These are phyloP conservation scores for Congeria kusceri DNA, from an alignment of 2,888 invertebrate species.

Conservation along the genomic window DNA sequence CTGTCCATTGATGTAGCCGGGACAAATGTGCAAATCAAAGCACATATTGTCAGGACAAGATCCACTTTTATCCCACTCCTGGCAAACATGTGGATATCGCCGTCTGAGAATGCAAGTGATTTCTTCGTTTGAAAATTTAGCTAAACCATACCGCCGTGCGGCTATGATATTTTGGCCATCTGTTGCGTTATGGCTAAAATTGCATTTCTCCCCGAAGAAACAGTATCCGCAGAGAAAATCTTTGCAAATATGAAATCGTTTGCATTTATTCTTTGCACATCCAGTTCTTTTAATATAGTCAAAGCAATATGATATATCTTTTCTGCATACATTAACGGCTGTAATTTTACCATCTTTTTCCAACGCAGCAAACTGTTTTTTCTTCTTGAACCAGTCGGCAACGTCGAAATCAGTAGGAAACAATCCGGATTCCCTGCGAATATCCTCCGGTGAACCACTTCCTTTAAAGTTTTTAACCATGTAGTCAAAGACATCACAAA, in stretches of 20 bases:
- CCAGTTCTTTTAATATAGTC: slow-evolving; percentile 13
- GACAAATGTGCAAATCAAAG: slow-evolving; percentile 54
- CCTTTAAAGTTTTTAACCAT: slow-evolving; percentile 18
- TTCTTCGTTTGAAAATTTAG: background rate
- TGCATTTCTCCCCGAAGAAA: slow-evolving; percentile 19
- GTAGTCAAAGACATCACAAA: slow-evolving; percentile 29
- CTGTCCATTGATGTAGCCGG: slow-evolving; percentile 41
- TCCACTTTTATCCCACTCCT: background rate
- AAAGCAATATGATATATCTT: slow-evolving; percentile 2
- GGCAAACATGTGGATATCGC: background rate
- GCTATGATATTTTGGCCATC: slow-evolving; percentile 16
- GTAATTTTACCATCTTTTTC: background rate
- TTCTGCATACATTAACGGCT: background rate
- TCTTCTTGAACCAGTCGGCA: background rate
- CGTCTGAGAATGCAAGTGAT: background rate
- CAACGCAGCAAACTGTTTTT: background rate
- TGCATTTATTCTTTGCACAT: slow-evolving; percentile 21
- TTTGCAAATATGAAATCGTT: slow-evolving; percentile 29
- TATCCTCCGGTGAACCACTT: slow-evolving; percentile 6
- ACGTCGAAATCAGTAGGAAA: slow-evolving; percentile 25
- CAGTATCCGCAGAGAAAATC: slow-evolving; percentile 34
- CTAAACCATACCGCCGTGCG: background rate
- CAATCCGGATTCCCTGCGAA: slow-evolving; percentile 22
- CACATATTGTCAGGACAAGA: slow-evolving; percentile 15
- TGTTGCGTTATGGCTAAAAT: slow-evolving; percentile 33